Evolutionary conservation across 2,888 invertebrate species (phyloP), one percentile per base, ranked within the genome.

Genomic region (Spisula solida): DNA sequence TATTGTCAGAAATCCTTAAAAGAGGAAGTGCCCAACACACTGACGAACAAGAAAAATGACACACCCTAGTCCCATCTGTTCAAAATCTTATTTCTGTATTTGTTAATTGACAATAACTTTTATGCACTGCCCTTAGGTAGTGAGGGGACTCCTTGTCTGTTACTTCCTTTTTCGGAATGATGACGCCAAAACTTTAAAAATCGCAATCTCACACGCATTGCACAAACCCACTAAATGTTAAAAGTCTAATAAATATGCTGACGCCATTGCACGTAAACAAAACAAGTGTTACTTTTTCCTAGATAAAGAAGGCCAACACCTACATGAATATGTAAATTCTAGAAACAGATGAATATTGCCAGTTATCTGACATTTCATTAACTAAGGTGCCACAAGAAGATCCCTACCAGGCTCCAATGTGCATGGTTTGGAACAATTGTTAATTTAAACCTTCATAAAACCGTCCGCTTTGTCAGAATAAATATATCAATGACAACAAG

Each of bases 281-380:
- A 66, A 4, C 41, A 4, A n/a, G n/a, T n/a, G 4, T 25, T 25
- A 66, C 10, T 66, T 66, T 25, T 66, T 2, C 8, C 60, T n/a
- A 66, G 60, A n/a, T 66, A 5, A 12, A 66, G n/a, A 0, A 66
- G 60, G 8, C 25, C 60, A 66, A 25, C 60, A 66, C n/a, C 2
- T n/a, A 66, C 1, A 0, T n/a, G n/a, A 66, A 66, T 25, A 66
- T 66, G 1, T 66, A 25, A 10, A 10, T 2, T n/a, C 60, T 12
- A 66, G 34, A 34, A 75, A 75, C 75, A 34, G 34, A 75, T 75
- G 75, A 34, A 75, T 75, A 1, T 75, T 75, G 12, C 34, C 75
- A 34, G 16, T 34, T 31, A 34, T 75, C 18, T 75, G 75, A 75
- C 75, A 75, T 75, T 75, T 75, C 75, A 75, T 75, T 75, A 75